phyloP scores from a whole-genome alignment of 2,797 vertebrate genomes.

The Bryconaethiops microstoma region DNA sequence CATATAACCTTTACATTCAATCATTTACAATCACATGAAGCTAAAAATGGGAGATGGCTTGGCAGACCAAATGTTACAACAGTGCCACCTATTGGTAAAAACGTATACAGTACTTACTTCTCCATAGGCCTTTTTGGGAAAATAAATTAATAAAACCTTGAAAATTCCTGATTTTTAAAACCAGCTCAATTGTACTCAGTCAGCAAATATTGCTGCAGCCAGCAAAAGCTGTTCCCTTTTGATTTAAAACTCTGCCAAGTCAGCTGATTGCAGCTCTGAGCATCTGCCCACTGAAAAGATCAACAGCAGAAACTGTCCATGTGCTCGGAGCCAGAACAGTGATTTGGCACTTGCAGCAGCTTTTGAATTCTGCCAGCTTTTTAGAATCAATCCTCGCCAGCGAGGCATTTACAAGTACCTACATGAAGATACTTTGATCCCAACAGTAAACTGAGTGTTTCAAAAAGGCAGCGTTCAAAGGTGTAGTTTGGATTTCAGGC shows the following conservation, averaged over 20 bases:
- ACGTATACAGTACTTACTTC: background rate
- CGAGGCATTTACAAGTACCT: slow-evolving; percentile 5
- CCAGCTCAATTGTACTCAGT: background rate
- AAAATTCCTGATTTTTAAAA: slow-evolving; percentile 19
- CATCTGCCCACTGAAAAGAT: slow-evolving; percentile 1
- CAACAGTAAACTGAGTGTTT: slow-evolving; percentile 1
- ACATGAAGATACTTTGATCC: background rate
- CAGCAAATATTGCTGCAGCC: background rate
- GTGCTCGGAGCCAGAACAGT: background rate
- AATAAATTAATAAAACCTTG: background rate
- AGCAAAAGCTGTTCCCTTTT: slow-evolving; percentile 10
- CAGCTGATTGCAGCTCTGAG: slow-evolving; percentile 8
- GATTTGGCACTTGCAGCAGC: background rate
- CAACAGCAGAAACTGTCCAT: slow-evolving; percentile 8
- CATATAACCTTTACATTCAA: background rate
- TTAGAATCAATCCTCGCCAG: slow-evolving; percentile 8
- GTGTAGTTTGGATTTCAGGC: background rate
- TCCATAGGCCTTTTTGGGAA: background rate
- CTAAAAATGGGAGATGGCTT: background rate
- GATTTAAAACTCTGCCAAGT: background rate
- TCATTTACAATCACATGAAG: background rate
- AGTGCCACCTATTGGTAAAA: slow-evolving; percentile 9
- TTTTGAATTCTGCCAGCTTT: background rate
- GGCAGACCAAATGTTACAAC: background rate
- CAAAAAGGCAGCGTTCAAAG: background rate